Evolutionary conservation across 2,797 vertebrate genomes (phyloP), one percentile per base, ranked within the genome.

Genomic region (Bryconaethiops microstoma): DNA sequence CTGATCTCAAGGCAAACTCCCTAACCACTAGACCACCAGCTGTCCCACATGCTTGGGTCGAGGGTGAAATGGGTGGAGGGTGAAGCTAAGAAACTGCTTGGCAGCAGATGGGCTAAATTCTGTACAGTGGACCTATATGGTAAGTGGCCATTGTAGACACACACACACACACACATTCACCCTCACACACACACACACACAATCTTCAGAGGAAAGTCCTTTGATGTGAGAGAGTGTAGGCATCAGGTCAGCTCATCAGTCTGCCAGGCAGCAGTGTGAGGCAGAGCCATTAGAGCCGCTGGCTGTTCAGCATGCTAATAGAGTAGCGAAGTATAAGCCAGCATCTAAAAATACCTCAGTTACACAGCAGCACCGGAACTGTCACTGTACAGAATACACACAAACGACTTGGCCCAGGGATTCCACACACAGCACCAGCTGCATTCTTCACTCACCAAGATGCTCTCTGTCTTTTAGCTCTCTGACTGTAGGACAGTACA

Each of bases 221-320:
- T 71, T 48, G 21, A 25, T 71, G 68, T 71, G 45, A 13, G 45
- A 70, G 10, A 52, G 68, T 52, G 19, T 23, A 29, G 68, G 10
- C 45, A 71, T 71, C 68, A 29, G 68, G 68, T 21, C 13, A 13
- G 45, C 29, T 65, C 35, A 45, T 45, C 17, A 45, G 68, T 52
- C n/a, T 29, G 42, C 21, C 23, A 68, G 45, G 35, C 23, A 39
- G 70, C 50, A 54, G 70, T n/a, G 19, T 19, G 54, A 73, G 19
- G 42, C 64, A 19, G 45, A 57, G 54, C 16, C 35, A 57, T 74
- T 40, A 59, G 52, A 39, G 54, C 29, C 8, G 25, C 71, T 54
- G 35, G 19, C 35, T 57, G 64, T 59, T 78, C 54, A 35, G 54
- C 67, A 78, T 54, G 50, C 13, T 55, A 55, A 67, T 77, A 35